Evolutionary conservation across 2,797 vertebrate genomes (phyloP).

Genomic region (Leptoclinus maculatus): DNA sequence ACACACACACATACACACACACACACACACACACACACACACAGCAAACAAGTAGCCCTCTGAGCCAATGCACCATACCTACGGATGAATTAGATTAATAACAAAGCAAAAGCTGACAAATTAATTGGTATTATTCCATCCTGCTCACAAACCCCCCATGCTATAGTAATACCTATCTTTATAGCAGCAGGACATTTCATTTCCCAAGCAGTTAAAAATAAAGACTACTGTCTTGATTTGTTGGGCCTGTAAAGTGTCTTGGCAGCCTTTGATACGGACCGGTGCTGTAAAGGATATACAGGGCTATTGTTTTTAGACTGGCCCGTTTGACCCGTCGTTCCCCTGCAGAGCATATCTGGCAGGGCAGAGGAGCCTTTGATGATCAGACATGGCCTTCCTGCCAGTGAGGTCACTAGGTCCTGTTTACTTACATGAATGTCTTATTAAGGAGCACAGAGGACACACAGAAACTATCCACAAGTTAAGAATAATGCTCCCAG

Average conservation of each 20-base stretch:
- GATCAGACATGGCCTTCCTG: conserved; percentile 84
- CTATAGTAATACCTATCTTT: conserved; percentile 47
- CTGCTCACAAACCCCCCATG: conserved; percentile 29
- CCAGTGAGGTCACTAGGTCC: conserved; percentile 76
- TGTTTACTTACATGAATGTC: conserved; percentile 75
- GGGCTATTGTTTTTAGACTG: conserved; percentile 82
- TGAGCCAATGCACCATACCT: conserved; percentile 4
- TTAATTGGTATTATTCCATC: conserved; percentile 47
- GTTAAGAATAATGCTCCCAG: conserved; percentile 56
- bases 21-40: background rate
- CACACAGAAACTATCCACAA: conserved; percentile 49
- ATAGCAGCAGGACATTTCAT: conserved; percentile 65
- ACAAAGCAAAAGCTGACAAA: conserved; percentile 34
- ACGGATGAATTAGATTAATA: conserved; percentile 15
- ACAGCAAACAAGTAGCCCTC: conserved; percentile 14
- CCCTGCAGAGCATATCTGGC: conserved; percentile 73
- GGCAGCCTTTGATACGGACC: conserved; percentile 78
- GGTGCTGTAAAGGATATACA: conserved; percentile 82
- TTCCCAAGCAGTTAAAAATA: conserved; percentile 81
- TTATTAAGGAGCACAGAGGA: conserved; percentile 73
- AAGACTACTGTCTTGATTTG: conserved; percentile 72
- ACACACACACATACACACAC: background rate
- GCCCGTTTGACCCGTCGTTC: conserved; percentile 77
- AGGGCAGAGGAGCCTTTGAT: conserved; percentile 80
- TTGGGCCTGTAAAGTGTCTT: conserved; percentile 71